Conservation (phyloP, 2,113 vertebrate species). For the Percopsis transmontana region DNA sequence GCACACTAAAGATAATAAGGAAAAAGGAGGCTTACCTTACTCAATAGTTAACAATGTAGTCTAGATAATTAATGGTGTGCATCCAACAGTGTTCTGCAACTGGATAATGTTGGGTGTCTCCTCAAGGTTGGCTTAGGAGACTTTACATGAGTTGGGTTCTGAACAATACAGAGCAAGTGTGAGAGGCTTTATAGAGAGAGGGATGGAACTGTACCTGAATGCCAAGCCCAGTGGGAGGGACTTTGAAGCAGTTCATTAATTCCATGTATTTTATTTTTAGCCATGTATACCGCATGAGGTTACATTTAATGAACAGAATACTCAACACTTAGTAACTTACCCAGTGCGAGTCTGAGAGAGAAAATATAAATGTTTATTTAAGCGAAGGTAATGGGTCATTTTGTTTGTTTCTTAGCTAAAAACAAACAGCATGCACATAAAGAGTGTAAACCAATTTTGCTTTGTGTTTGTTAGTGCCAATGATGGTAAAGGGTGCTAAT, state of each 20-base stretch:
- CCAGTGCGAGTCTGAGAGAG: too few species aligned
- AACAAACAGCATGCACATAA: too few species aligned
- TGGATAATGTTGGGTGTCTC: neutral
- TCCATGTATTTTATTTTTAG: conserved; percentile 58
- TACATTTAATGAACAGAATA: too few species aligned
- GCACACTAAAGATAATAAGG: neutral
- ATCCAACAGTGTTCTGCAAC: neutral
- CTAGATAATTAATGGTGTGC: conserved; percentile 6
- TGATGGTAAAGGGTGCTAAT: too few species aligned
- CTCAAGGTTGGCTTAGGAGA: conserved; percentile 42
- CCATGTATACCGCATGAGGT: conserved; percentile 22
- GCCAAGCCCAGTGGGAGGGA: conserved; percentile 72
- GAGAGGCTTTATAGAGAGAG: conserved; percentile 68
- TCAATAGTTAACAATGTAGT: conserved; percentile 14
- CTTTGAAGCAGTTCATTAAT: conserved; percentile 64
- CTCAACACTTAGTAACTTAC: too few species aligned
- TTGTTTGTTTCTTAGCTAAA: too few species aligned
- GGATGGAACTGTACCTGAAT: conserved; percentile 73
- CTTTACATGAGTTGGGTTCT: conserved; percentile 59
- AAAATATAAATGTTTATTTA: too few species aligned
- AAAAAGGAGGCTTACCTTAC: conserved; percentile 48
- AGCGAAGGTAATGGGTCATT: too few species aligned
- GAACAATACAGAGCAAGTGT: conserved; percentile 59
- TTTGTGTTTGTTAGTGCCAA: too few species aligned
- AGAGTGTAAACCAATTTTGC: too few species aligned